Evolutionary conservation across 2,113 vertebrate species (phyloP), one percentile per base, ranked within the genome.

Genomic region (Sebastes schlegelii): DNA sequence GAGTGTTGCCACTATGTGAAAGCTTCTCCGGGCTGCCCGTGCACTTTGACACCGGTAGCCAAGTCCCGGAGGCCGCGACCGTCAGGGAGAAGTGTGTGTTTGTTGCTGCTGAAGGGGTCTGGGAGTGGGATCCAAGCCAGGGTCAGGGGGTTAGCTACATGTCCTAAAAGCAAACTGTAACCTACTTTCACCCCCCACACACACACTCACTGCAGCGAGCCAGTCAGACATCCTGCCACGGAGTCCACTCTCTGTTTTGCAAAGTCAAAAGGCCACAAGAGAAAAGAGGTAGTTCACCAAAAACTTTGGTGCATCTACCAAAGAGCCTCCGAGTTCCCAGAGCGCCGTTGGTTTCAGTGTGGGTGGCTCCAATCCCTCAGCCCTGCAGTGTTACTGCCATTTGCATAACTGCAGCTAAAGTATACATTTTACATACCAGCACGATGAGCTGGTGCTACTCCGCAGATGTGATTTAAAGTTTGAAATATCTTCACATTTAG

Each of bases 81-180:
- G 45, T 70, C 84, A 61, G 81, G 69, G 78, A 83, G 84, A 34
- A 77, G 66, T 43, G 71, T 42, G 76, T 45, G 75, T 72, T 74
- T 81, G 90, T 62, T 79, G 61, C 77, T 43, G 89, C 92, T 88
- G 78, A 90, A 78, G 91, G 92, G 88, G 66, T 88, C 74, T 79
- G 74, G 8, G 81, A 89, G 86, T 85, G 88, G 93, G 91, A 93
- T 91, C 88, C 82, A 79, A 88, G 91, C 92, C 93, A 89, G 90
- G 93, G 94, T 95, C 90, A 87, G 4, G 12, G 73, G 91, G 94
- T 91, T 46, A 72, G 82, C 82, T 90, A 66, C 76, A 91, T 92
- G 92, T 95, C 94, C 94, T 92, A 87, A 92, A 93, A 95, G 91
- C 94, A 94, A 94, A 95, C 81, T 87, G 79, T 93, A 95, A 93